Base-by-base conservation (phyloP, 2,113 vertebrate species). In the Pyrgilauda ruficollis region DNA sequence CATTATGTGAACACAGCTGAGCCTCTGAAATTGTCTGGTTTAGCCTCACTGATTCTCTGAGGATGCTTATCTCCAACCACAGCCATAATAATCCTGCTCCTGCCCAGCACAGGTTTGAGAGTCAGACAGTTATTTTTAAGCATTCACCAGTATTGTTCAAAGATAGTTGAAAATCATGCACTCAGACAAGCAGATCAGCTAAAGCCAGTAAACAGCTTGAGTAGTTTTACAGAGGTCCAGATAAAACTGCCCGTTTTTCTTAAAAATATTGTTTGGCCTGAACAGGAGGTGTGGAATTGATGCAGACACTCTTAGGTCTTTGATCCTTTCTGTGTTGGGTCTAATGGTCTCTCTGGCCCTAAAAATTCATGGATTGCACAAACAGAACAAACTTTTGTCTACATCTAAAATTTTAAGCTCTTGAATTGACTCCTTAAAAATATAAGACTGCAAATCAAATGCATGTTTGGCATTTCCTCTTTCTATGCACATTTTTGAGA, bases 21-120 rank as follows among this genome's bases (percentile, higher is more conserved):
- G 61, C 41, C 55, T 49, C 49, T 37, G 83, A 76, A 88, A 94
- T 59, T 52, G 82, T 43, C 87, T 96, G 72, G 47, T 67, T 94
- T 84, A 83, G 87, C 61, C 88, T 78, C 62, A 62, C 39, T 33
- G 75, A 41, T 70, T 88, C 90, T 84, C 84, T 67, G 50, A 94
- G 92, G 85, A 85, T 1, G 7, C 85, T 95, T 93, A 92, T 95
- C 93, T 96, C 87, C 90, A 89, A 52, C 77, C 81, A 73, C 94
- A 95, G 96, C 77, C 93, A 83, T 28, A 79, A 89, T 53, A 93
- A 89, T 6, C 53, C 74, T 30, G 53, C 14, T 69, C 56, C 91
- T 1, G 3, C 87, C 93, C 12, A 74, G 64, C 75, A 73, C 49
- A 90, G 39, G 43, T 63, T 37, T 47, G 33, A 83, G 27, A 91